Conservation (phyloP, 2,888 invertebrate species). For the Sinhomidia bicolor region DNA sequence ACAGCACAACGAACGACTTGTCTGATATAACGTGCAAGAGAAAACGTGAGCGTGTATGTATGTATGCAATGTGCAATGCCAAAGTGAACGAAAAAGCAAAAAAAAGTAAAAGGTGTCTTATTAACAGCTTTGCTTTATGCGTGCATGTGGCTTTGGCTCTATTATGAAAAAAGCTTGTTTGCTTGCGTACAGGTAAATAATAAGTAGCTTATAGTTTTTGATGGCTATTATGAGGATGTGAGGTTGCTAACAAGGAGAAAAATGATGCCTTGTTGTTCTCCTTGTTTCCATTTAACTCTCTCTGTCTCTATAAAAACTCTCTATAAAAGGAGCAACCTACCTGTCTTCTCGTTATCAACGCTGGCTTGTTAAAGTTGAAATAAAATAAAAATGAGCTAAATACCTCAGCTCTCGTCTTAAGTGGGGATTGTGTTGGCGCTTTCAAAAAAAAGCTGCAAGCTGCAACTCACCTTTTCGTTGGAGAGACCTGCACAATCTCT, state of each 20-base stretch:
- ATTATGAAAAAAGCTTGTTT: slow-evolving; percentile 11
- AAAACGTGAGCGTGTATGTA: not conserved
- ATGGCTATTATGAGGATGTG: slow-evolving; percentile 51
- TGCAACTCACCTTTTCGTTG: not conserved
- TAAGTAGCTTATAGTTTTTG: slow-evolving; percentile 45
- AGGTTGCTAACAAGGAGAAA: slow-evolving; percentile 71
- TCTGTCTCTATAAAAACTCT: slow-evolving; percentile 4
- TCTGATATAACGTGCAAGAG: not conserved
- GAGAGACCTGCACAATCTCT: too few species aligned
- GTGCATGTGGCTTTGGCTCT: not conserved
- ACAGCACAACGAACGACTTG: not conserved
- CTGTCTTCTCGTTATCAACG: slow-evolving; percentile 51
- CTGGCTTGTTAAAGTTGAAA: slow-evolving; percentile 58
- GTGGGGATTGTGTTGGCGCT: not conserved
- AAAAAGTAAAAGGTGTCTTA: too few species aligned
- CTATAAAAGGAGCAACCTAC: slow-evolving; percentile 52
- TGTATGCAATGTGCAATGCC: not conserved
- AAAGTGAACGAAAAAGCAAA: too few species aligned
- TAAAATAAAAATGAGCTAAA: slow-evolving; percentile 62
- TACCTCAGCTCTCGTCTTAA: slow-evolving; percentile 35
- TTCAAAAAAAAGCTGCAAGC: not conserved
- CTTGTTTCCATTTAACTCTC: not conserved
- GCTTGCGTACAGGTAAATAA: not conserved
- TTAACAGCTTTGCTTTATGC: not conserved
- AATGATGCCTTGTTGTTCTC: slow-evolving; percentile 57